phyloP scores from a whole-genome alignment of 2,113 vertebrate genomes.

The Shinisaurus crocodilurus region DNA sequence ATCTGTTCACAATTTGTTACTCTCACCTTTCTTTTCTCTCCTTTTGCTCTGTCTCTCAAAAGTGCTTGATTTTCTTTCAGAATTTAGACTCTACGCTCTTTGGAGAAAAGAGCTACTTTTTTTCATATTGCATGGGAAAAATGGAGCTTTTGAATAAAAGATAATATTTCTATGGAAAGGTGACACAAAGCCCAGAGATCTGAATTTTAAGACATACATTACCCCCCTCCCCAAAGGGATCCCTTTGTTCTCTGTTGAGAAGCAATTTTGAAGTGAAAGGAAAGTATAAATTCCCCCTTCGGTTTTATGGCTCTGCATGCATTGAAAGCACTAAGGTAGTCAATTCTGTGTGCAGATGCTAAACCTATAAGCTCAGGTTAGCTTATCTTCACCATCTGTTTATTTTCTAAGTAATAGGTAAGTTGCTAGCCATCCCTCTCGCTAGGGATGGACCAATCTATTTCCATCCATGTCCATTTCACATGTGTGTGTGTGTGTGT shows the following conservation, averaged over 20 bases:
- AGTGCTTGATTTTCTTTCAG: neutral
- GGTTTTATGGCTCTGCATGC: neutral
- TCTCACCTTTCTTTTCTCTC: neutral
- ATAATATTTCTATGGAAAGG: neutral
- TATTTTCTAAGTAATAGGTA: slow-evolving; percentile 4
- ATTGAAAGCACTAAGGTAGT: neutral
- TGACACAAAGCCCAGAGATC: neutral
- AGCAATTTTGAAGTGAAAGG: slow-evolving; percentile 1
- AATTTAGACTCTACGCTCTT: neutral
- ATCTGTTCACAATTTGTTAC: neutral
- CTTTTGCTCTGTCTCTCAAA: neutral
- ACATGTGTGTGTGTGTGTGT: neutral
- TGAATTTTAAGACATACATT: neutral
- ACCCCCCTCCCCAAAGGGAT: neutral
- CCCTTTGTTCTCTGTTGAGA: neutral
- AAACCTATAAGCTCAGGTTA: neutral
- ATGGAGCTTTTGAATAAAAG: neutral
- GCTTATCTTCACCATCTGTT: neutral
- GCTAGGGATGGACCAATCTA: neutral
- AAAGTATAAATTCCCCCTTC: neutral
- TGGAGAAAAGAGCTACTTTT: neutral
- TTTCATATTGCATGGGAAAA: neutral
- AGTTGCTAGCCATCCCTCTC: neutral
- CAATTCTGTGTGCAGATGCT: neutral
- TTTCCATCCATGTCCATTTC: neutral